Percentiles rank a stretch among this genome's conserved stretches.
These are phyloP conservation scores for Chloropsis cyanopogon DNA, from an alignment of 2,113 vertebrate genomes.

Conservation along the genomic window DNA sequence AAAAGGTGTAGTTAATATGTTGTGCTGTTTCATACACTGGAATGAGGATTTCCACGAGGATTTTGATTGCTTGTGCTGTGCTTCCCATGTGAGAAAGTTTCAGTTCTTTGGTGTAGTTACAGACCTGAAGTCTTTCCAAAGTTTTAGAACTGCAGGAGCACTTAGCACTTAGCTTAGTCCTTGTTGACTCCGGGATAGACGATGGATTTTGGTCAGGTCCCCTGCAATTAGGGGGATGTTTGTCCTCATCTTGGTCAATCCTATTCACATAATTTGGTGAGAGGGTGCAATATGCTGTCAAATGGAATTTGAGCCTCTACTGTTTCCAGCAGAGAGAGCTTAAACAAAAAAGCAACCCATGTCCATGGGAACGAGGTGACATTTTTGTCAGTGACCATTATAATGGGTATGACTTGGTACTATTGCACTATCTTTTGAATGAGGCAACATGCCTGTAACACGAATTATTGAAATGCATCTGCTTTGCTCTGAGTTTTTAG, in stretches of 20 bases:
- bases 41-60: not conserved
- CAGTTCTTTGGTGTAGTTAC: not conserved
- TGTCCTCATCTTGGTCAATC: not conserved
- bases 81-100: not conserved
- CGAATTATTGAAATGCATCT: not conserved
- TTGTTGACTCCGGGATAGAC: not conserved
- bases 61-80: not conserved
- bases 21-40: not conserved
- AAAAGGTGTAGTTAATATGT: not conserved
- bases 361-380: not conserved
- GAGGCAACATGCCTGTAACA: not conserved
- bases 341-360: not conserved
- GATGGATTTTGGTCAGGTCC: not conserved
- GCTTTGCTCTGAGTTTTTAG: not conserved
- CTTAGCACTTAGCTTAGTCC: not conserved
- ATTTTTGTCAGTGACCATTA: not conserved
- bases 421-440: not conserved
- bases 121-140: not conserved
- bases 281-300: not conserved
- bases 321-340: not conserved
- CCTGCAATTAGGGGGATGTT: not conserved
- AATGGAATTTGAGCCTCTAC: not conserved
- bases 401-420: not conserved
- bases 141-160: not conserved
- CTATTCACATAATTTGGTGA: not conserved